Base-by-base conservation (phyloP, 2,888 invertebrate genomes). In the Acleris laterana region DNA sequence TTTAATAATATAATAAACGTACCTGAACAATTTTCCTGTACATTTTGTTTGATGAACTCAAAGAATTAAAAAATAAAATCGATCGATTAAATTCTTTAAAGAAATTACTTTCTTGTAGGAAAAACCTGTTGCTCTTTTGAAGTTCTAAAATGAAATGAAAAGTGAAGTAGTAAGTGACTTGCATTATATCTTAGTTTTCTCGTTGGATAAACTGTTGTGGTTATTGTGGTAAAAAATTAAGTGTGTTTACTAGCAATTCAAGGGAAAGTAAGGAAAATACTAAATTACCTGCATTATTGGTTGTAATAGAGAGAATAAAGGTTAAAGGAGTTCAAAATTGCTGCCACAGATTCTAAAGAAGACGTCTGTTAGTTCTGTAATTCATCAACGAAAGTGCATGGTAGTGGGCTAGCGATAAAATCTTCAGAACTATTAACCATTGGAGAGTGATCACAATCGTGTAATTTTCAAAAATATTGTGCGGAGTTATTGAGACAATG, bases 101-200 rank as follows among this genome's bases (percentile, higher is more conserved):
- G 5, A 44, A 44, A 44, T 5, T 16, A 46, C 17, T 46, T 46
- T 46, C 7, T 46, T 17, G 46, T 17, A n/a, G 1, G 46, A n/a
- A 46, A n/a, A n/a, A 42, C 59, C 20, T 28, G 53, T 53, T 42
- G 42, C 48, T 42, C 48, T 55, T 59, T 49, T 7, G 22, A 32
- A 25, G 42, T 13, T 48, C 42, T 1, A 13, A 20, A 42, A 48
- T 3, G 16, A 64, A 64, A 64, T 64, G 64, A 64, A 53, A 49
- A 55, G 32, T 42, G 49, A 50, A 64, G 49, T 25, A 9, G 25
- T 6, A 20, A 60, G 53, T 55, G 48, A 55, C 60, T 20, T 20
- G 1, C 11, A 19, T 50, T 49, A 60, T 51, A 50, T 3, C 28
- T 51, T 16, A 25, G 6, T 16, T 16, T 19, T 49, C 28, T 62